Evolutionary conservation across 2,113 vertebrate genomes (phyloP).

Genomic region (Hemibagrus wyckioides): DNA sequence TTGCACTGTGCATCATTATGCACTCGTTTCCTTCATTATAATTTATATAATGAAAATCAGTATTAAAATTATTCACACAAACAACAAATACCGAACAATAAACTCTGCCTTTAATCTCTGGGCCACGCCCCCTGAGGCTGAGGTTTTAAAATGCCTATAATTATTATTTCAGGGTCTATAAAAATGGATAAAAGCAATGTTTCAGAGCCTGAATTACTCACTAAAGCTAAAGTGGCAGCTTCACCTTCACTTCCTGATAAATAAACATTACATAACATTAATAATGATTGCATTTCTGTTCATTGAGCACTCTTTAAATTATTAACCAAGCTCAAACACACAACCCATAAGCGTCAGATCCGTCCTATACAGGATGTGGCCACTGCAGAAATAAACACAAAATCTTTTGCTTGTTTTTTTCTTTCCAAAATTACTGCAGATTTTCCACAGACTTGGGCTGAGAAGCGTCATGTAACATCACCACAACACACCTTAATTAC

Average conservation of each 20-base stretch:
- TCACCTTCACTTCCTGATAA: background rate
- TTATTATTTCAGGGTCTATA: background rate
- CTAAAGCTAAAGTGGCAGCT: background rate
- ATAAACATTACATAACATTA: background rate
- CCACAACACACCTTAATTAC: too few relatives aligned
- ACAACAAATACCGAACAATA: background rate
- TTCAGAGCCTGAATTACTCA: background rate
- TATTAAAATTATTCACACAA: background rate
- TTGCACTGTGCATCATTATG: background rate
- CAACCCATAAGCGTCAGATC: background rate
- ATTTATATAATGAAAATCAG: background rate
- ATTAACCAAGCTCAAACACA: background rate
- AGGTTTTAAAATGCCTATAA: background rate
- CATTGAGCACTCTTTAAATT: background rate
- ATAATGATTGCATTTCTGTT: background rate
- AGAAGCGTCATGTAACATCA: too few relatives aligned
- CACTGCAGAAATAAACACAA: too few relatives aligned
- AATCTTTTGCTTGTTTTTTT: too few relatives aligned
- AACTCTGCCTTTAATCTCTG: background rate
- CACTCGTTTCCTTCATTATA: background rate
- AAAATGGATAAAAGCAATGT: background rate
- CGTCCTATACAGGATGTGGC: too few relatives aligned
- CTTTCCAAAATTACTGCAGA: too few relatives aligned
- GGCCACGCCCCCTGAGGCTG: background rate
- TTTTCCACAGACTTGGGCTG: too few relatives aligned